Percentiles rank a stretch among this genome's conserved stretches.
These are phyloP conservation scores for Beaufortia kweichowensis DNA, from an alignment of 2,113 vertebrate genomes.

Conservation along the genomic window DNA sequence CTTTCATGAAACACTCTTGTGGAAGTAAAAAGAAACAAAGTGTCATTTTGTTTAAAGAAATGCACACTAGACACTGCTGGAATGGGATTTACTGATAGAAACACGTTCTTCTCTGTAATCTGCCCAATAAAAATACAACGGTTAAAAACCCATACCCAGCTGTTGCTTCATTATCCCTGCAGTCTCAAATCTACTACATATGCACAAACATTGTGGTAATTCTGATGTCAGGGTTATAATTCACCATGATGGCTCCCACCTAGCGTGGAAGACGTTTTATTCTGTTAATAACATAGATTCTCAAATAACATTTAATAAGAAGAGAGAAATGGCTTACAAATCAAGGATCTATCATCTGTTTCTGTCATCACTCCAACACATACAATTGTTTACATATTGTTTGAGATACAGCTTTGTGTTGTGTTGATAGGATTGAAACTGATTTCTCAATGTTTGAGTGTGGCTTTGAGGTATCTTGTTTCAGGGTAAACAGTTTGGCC, in stretches of 20 bases:
- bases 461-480: slow-evolving; percentile 17
- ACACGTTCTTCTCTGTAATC: neutral
- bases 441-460: neutral
- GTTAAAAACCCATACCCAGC: neutral
- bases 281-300: neutral
- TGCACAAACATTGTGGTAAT: slow-evolving; percentile 8
- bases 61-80: neutral
- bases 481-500: neutral
- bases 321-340: neutral
- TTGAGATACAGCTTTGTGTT: neutral
- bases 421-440: neutral
- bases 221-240: neutral
- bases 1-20: slow-evolving; percentile 1
- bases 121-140: neutral
- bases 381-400: neutral
- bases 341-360: neutral
- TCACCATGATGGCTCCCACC: neutral
- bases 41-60: neutral
- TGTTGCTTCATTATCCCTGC: neutral
- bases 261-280: neutral
- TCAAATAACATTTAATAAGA: neutral
- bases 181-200: slow-evolving; percentile 5
- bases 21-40: slow-evolving; percentile 36
- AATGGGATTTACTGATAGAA: neutral
- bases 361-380: neutral